Conservation (phyloP, 2,888 invertebrate genomes). For the Psylliodes chrysocephalus region DNA sequence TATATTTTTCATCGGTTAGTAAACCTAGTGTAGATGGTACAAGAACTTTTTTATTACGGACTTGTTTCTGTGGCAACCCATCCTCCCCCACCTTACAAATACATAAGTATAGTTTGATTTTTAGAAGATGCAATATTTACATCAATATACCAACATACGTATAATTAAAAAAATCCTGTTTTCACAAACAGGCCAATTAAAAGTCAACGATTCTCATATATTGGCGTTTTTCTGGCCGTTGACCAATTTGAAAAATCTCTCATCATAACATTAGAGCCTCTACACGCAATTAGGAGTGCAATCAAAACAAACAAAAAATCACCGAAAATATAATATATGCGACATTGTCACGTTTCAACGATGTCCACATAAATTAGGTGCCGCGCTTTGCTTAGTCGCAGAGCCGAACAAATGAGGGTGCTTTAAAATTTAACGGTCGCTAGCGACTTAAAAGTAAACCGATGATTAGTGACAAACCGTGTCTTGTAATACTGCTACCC, state of each 20-base stretch:
- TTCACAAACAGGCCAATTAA: not conserved
- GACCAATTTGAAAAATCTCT: constrained; percentile 24
- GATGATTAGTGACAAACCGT: no score
- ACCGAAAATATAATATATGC: constrained; percentile 17
- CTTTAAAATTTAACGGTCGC: not conserved
- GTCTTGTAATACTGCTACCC: no score
- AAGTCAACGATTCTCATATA: constrained; percentile 10
- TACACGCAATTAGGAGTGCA: constrained; percentile 25
- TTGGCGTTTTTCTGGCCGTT: constrained; percentile 9
- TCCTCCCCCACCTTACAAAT: no score
- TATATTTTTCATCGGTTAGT: no score
- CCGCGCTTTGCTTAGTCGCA: not conserved
- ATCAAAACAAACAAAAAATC: constrained; percentile 22
- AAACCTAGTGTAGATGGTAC: no score
- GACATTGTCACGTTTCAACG: constrained; percentile 21
- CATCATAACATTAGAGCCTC: constrained; percentile 19
- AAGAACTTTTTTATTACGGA: no score
- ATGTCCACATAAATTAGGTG: constrained; percentile 9
- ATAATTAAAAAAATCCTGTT: no score
- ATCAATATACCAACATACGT: no score
- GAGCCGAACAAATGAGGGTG: constrained; percentile 9
- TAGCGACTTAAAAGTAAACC: no score
- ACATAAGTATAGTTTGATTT: no score
- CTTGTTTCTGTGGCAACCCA: no score
- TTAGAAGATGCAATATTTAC: no score